A percentile compares a stretch with the other conserved stretches of the same genome.
Conservation (phyloP, 2,797 vertebrate genomes). For the Siniperca undulata region DNA sequence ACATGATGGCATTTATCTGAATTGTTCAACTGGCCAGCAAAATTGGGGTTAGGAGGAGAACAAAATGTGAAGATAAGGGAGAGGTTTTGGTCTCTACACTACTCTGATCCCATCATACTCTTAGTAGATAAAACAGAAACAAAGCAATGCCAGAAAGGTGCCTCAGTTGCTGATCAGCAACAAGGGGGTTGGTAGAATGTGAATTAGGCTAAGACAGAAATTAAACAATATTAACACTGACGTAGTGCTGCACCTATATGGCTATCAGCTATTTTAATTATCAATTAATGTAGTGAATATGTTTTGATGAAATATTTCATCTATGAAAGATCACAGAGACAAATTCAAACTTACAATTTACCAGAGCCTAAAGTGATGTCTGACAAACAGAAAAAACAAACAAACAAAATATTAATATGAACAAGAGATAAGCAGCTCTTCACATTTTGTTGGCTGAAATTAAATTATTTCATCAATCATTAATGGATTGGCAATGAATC, state of each 20-base stretch:
- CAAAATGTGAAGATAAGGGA: not conserved
- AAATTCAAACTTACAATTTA: not conserved
- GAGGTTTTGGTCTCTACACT: slow-evolving; percentile 7
- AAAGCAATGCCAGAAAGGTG: not conserved
- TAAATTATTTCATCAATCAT: not conserved
- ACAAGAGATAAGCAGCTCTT: not conserved
- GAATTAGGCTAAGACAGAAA: not conserved
- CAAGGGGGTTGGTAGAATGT: not conserved
- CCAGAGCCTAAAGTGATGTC: not conserved
- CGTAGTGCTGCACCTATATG: not conserved
- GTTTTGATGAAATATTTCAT: not conserved
- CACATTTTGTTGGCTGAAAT: not conserved
- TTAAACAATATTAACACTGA: not conserved
- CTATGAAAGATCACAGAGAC: no score
- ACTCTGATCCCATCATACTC: slow-evolving; percentile 24
- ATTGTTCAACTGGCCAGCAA: slow-evolving; percentile 29
- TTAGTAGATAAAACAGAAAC: slow-evolving; percentile 34
- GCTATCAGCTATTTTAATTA: not conserved
- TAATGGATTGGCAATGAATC: not conserved
- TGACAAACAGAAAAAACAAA: not conserved
- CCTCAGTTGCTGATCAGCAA: not conserved
- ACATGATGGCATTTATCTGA: slow-evolving; percentile 9
- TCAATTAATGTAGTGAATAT: not conserved
- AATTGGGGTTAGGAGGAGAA: not conserved
- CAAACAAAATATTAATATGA: not conserved